Conservation (phyloP, 2,888 invertebrate species). For the Bibio marci region DNA sequence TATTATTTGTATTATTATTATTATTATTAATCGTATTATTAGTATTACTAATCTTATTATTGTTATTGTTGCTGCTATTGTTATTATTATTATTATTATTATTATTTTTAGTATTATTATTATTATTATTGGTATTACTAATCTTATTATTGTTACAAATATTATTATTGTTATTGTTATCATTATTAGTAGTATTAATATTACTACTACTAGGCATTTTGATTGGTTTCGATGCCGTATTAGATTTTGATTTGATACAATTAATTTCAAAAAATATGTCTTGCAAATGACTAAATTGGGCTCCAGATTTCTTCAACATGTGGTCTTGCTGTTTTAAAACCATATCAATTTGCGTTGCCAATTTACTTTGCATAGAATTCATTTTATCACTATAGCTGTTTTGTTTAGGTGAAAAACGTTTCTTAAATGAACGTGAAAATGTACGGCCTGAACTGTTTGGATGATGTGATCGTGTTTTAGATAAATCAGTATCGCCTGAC, state of each 20-base stretch:
- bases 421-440: constrained; percentile 26
- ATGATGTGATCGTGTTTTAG: constrained; percentile 24
- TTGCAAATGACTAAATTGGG: constrained; percentile 19
- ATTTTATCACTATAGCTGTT: constrained; percentile 6
- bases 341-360: constrained; percentile 4
- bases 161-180: too few species aligned
- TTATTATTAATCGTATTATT: too few species aligned
- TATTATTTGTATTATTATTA: too few species aligned
- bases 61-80: too few species aligned
- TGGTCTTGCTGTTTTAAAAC: constrained; percentile 5
- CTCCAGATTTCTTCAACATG: background rate
- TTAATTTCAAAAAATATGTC: constrained; percentile 35
- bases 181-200: too few species aligned
- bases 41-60: too few species aligned
- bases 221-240: constrained; percentile 13
- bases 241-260: constrained; percentile 26
- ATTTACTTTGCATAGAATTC: constrained; percentile 6
- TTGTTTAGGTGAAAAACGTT: constrained; percentile 14
- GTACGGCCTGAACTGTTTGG: constrained; percentile 19
- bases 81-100: too few species aligned
- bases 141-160: too few species aligned
- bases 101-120: too few species aligned
- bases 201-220: constrained; percentile 5
- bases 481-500: constrained; percentile 52
- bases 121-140: too few species aligned